These are phyloP conservation scores for Chanos chanos DNA, from an alignment of 2,797 vertebrate genomes.

Conservation along the genomic window DNA sequence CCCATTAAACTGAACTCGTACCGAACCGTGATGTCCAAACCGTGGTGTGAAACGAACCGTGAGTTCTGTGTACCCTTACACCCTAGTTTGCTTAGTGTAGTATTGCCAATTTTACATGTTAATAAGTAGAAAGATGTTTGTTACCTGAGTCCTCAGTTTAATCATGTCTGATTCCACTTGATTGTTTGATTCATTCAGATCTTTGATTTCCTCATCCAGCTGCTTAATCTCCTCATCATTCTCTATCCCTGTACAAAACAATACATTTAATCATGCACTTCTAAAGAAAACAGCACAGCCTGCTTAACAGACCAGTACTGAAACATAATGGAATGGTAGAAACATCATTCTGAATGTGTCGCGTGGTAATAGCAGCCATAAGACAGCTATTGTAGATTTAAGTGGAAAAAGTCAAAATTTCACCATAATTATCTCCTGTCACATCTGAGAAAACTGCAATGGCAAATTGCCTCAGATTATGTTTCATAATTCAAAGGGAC, in stretches of 20 bases:
- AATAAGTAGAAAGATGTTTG: constrained; percentile 13
- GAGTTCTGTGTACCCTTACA: constrained; percentile 8
- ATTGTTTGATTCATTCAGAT: constrained; percentile 94
- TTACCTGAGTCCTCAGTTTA: constrained; percentile 96
- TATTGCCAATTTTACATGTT: no score
- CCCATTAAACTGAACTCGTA: no score
- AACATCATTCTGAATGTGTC: no score
- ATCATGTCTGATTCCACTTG: constrained; percentile 99
- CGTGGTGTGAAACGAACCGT: not conserved
- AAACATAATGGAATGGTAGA: no score
- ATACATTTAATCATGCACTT: not conserved
- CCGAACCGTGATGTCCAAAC: not conserved
- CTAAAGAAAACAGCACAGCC: not conserved
- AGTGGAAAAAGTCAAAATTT: no score
- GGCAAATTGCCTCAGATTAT: no score
- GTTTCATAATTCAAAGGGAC: no score
- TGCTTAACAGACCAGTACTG: not conserved
- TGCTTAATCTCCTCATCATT: constrained; percentile 99
- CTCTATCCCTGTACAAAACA: constrained; percentile 82
- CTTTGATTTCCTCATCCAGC: constrained; percentile 98
- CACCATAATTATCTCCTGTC: no score
- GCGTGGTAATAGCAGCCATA: no score
- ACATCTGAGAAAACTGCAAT: no score
- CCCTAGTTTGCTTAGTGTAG: not conserved
- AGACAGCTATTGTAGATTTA: no score